A percentile compares a stretch with the other conserved stretches of the same genome.
Evolutionary conservation across 2,113 vertebrate species (phyloP).

Genomic region (Dicentrarchus labrax): DNA sequence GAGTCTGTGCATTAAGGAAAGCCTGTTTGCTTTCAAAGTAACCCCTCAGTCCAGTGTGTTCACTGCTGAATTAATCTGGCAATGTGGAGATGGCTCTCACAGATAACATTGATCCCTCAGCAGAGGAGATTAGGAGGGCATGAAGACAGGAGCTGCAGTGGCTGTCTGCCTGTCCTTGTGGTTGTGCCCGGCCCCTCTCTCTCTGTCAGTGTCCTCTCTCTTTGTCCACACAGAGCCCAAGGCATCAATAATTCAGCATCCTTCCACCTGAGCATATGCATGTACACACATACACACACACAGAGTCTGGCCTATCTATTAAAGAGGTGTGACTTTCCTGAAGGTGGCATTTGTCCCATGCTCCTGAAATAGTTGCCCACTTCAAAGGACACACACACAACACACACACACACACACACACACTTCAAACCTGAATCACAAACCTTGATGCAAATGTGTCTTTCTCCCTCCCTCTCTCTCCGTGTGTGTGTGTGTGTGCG

Average conservation of each 20-base stretch:
- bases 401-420: constrained; percentile 2
- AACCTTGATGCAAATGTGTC: constrained; percentile 69
- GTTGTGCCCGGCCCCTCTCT: constrained; percentile 22
- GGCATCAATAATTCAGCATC: constrained; percentile 82
- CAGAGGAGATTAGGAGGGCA: constrained; percentile 71
- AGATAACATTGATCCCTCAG: constrained; percentile 77
- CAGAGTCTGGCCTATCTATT: constrained; percentile 39
- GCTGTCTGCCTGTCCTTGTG: constrained; percentile 69
- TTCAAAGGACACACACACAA: constrained; percentile 45
- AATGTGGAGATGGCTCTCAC: constrained; percentile 67
- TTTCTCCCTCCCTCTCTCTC: background rate
- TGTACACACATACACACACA: constrained; percentile 14
- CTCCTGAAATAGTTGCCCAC: constrained; percentile 62
- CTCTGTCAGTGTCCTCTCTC: constrained; percentile 27
- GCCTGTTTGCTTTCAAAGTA: constrained; percentile 68
- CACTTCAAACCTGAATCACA: constrained; percentile 57
- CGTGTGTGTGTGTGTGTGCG: constrained; percentile 16
- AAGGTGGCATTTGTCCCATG: constrained; percentile 73
- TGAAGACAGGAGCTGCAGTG: constrained; percentile 61
- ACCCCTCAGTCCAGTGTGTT: constrained; percentile 59
- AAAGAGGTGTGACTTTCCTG: constrained; percentile 72
- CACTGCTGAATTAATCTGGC: constrained; percentile 70
- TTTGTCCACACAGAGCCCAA: constrained; percentile 51
- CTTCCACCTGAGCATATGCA: constrained; percentile 64
- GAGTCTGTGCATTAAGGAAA: constrained; percentile 48